Evolutionary conservation across 2,797 vertebrate species (phyloP).

Genomic region (Anniella stebbinsi): DNA sequence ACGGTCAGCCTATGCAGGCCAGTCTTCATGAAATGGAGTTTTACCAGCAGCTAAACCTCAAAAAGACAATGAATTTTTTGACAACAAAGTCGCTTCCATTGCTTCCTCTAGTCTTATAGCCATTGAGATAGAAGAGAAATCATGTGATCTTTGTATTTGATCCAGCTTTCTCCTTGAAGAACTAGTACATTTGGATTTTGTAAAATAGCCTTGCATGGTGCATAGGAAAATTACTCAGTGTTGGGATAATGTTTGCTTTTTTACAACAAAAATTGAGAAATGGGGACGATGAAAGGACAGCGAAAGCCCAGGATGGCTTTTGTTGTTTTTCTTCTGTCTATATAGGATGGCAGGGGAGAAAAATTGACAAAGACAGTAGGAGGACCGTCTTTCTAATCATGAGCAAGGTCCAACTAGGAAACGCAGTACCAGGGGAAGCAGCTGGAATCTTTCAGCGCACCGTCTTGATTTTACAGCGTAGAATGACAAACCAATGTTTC

Average conservation of each 20-base stretch:
- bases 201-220: not conserved
- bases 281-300: conserved; percentile 13
- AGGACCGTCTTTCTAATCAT: conserved; percentile 34
- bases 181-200: not conserved
- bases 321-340: conserved; percentile 29
- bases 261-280: not conserved
- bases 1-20: too few relatives aligned
- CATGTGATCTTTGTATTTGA: not conserved
- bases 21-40: too few relatives aligned
- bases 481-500: conserved; percentile 24
- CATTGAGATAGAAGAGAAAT: not conserved
- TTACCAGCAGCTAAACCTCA: too few relatives aligned
- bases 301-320: conserved; percentile 33
- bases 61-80: too few relatives aligned
- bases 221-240: not conserved
- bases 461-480: conserved; percentile 17
- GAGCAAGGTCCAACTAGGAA: conserved; percentile 6
- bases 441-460: conserved; percentile 17
- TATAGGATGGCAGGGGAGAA: conserved; percentile 10
- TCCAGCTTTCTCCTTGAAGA: not conserved
- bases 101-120: not conserved
- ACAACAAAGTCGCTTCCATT: not conserved
- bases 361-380: conserved; percentile 29
- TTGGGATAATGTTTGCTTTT: not conserved
- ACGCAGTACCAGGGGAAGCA: not conserved